Conservation (phyloP, 2,888 invertebrate genomes). For the Osmoderma eremita region DNA sequence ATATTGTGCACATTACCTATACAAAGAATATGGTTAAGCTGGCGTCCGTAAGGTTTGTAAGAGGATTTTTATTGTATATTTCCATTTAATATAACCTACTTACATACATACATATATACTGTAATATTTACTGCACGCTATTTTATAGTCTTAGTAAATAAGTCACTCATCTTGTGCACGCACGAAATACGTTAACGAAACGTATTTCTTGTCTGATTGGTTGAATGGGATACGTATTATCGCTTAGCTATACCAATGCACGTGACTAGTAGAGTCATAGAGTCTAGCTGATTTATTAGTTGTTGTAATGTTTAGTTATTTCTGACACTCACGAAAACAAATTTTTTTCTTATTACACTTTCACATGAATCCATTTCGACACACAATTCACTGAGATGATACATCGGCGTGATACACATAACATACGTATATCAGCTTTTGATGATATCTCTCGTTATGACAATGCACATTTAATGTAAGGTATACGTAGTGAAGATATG, state of each 20-base stretch:
- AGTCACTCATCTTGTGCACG: conserved; percentile 51
- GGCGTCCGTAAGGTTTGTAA: conserved; percentile 49
- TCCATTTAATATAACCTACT: conserved; percentile 37
- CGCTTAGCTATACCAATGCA: conserved; percentile 45
- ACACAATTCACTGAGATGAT: conserved; percentile 19
- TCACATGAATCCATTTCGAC: conserved; percentile 2
- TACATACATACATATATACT: conserved; percentile 20
- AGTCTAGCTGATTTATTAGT: conserved; percentile 30
- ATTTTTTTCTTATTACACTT: conserved; percentile 2
- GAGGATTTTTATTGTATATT: conserved; percentile 44
- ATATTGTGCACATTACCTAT: conserved; percentile 19
- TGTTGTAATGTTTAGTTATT: conserved; percentile 36
- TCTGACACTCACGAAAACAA: conserved; percentile 13
- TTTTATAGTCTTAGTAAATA: conserved; percentile 46
- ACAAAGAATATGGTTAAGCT: neutral
- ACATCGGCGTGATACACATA: conserved; percentile 9
- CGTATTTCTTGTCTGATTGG: conserved; percentile 45
- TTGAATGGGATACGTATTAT: conserved; percentile 27
- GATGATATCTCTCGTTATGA: conserved; percentile 9
- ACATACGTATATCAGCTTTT: neutral
- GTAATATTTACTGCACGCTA: conserved; percentile 52
- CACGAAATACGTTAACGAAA: conserved; percentile 47
- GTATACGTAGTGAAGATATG: no score
- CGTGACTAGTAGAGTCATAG: conserved; percentile 42
- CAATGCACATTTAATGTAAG: conserved; percentile 30